Base-by-base conservation (phyloP, 1,140 invertebrate genomes). In the Maniola jurtina region DNA sequence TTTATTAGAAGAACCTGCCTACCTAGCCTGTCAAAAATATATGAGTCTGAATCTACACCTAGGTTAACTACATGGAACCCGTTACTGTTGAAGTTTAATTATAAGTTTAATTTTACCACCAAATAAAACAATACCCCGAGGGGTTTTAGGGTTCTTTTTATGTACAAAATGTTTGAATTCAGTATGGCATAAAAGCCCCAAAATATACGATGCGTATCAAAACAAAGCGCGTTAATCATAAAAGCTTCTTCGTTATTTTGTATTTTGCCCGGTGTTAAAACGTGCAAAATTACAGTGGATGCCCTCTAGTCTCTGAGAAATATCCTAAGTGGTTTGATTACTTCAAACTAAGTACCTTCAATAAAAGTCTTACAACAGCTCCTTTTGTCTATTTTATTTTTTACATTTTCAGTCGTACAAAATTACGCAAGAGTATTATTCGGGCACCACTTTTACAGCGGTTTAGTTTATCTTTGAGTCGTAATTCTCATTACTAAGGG, bases 191-290 rank as follows among this genome's bases (percentile, higher is more conserved):
- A 34, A 55, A 55, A 55, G 25, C 52, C 25, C 33, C 50, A 47
- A 56, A 66, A 66, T 61, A 61, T 25, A 61, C 64, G 36, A 45
- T 54, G 57, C 38, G 45, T 61, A 54, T 55, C 58, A 56, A 66
- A 66, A 56, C 59, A 61, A 61, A 52, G 50, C 40, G 58, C 52
- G 40, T 55, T 61, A 66, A 66, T 61, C 64, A 61, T 48, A 56
- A 66, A 64, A 66, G 58, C 57, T 60, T 61, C 64, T 61, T 56
- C 3, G 40, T 47, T 45, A 34, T 45, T 57, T 55, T 35, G 52
- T 55, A 34, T 55, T 55, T 55, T 55, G 16, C 15, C 13, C 10
- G 52, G 11, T 45, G 61, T 45, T 40, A 14, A 34, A 56, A 48
- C 25, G 40, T 64, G 47, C 15, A n/a, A 56, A 62, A 54, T 38